Percentiles rank a stretch among this genome's conserved stretches.
Conservation (phyloP, 2,888 invertebrate genomes). For the Cyrtodaria siliqua region DNA sequence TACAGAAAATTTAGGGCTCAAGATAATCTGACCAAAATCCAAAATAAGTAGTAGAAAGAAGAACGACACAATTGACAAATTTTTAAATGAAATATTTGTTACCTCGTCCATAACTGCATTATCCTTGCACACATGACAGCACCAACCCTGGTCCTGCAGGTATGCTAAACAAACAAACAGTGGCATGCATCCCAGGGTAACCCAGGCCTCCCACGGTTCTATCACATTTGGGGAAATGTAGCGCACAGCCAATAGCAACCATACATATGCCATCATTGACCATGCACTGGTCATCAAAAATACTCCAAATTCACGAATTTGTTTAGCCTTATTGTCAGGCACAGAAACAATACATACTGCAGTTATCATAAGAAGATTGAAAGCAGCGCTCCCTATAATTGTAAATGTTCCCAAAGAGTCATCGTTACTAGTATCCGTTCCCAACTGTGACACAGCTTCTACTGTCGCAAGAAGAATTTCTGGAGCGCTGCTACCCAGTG, state of each 20-base stretch:
- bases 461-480: conserved; percentile 83
- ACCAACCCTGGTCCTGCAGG: conserved; percentile 82
- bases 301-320: conserved; percentile 81
- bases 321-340: conserved; percentile 71
- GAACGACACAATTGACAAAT: too few species aligned
- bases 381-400: conserved; percentile 84
- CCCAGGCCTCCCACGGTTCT: conserved; percentile 83
- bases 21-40: too few species aligned
- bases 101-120: conserved; percentile 42
- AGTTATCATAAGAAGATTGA: conserved; percentile 83
- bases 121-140: conserved; percentile 59
- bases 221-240: conserved; percentile 78
- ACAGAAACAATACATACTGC: conserved; percentile 81
- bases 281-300: conserved; percentile 81
- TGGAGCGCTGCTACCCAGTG: conserved; percentile 83
- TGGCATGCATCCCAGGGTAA: conserved; percentile 83
- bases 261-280: conserved; percentile 84
- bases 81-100: conserved; percentile 45
- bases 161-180: conserved; percentile 82
- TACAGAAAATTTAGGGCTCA: too few species aligned
- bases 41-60: too few species aligned
- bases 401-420: conserved; percentile 83
- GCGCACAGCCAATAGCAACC: conserved; percentile 83
- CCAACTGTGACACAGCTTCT: conserved; percentile 71
- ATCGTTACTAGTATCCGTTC: conserved; percentile 44